These are phyloP conservation scores for Eclectus roratus DNA, from an alignment of 2,113 vertebrate species.

Conservation along the genomic window DNA sequence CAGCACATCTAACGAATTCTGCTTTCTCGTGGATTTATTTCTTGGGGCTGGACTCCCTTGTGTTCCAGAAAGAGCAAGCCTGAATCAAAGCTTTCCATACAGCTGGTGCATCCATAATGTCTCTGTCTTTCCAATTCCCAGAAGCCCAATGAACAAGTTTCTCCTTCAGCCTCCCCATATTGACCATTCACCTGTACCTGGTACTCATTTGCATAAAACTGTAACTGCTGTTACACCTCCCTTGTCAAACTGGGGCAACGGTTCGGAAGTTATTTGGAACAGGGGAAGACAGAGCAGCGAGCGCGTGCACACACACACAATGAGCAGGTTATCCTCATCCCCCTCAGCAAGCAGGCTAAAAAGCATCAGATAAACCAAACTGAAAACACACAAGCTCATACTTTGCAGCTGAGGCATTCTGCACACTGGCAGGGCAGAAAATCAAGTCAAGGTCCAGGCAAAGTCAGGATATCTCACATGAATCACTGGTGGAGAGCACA, in stretches of 20 bases:
- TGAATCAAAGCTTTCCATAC: neutral
- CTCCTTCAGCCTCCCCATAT: neutral
- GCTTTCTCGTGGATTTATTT: neutral
- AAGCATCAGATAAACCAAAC: neutral
- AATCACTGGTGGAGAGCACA: neutral
- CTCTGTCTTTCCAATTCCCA: neutral
- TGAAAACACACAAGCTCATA: neutral
- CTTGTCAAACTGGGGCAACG: neutral
- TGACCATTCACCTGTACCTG: neutral
- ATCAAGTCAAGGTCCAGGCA: fast-evolving
- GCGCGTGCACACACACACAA: fast-evolving
- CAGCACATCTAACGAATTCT: neutral
- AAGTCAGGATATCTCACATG: neutral
- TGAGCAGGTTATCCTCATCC: neutral
- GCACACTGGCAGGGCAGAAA: neutral
- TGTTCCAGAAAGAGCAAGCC: neutral
- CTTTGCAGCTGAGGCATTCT: neutral
- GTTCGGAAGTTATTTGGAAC: neutral
- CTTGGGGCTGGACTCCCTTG: neutral
- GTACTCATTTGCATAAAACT: neutral
- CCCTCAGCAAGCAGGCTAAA: neutral
- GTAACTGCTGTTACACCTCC: neutral
- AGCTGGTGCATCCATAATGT: neutral
- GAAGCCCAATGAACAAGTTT: neutral
- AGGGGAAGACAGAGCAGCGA: neutral